Evolutionary conservation across 2,797 vertebrate species (phyloP), one percentile per base, ranked within the genome.

Genomic region (Otus scops): DNA sequence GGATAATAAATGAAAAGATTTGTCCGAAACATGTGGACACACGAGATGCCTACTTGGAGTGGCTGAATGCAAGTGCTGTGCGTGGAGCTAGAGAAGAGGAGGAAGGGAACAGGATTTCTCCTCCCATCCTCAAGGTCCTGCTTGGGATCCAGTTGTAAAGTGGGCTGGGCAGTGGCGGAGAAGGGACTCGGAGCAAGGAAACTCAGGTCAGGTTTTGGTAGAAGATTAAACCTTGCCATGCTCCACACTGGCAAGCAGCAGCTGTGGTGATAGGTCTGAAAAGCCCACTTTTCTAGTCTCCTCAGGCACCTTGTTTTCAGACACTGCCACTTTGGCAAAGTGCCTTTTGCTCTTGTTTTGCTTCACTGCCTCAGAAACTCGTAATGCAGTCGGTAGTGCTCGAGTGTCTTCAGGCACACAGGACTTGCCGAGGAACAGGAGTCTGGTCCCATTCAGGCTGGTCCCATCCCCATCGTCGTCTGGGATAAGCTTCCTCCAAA

Each of bases 151-250:
- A 32, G 27, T 11, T 60, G 34, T 41, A 21, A 22, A 47, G 28
- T 12, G 26, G 23, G 32, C 39, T 79, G 39, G 30, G n/a, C n/a
- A 67, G 64, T 73, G n/a, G 7, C 53, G 43, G 75, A 39, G 56
- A 91, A 64, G 61, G 13, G 19, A 6, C 64, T 73, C 18, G 2
- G 39, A 13, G 20, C 13, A 28, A 43, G 57, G 57, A 48, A 27
- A 27, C 18, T 5, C 3, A 48, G 45, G 36, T 68, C 21, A 28
- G 3, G 28, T 34, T 85, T 74, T 77, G 54, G 20, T 69, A 59
- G 50, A 59, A 61, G 63, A 17, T 38, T 38, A 24, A 69, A 45
- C 0, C 0, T 50, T 23, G 27, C 56, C 1, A 0, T 73, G 45
- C 39, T 86, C 51, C 39, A 26, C 9, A 5, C 24, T 54, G 69